These are phyloP conservation scores for Amphiprion ocellaris DNA, from an alignment of 2,113 vertebrate genomes.

Conservation along the genomic window DNA sequence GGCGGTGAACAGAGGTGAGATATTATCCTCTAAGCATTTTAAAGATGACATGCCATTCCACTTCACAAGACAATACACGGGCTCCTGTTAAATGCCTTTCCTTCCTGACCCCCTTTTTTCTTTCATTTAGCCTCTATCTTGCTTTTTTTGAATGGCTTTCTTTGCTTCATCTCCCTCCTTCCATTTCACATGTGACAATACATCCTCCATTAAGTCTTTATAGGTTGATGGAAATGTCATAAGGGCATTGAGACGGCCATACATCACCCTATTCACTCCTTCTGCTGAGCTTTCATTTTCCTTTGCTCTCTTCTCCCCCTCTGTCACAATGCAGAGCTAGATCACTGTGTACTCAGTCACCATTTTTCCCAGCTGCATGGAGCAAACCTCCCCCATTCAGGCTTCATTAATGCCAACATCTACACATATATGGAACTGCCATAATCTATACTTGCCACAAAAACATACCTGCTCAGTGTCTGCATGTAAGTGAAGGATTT, in stretches of 20 bases:
- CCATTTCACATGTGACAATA: conserved; percentile 63
- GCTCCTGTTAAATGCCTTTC: conserved; percentile 26
- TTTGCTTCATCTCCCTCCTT: conserved; percentile 47
- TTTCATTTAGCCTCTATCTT: conserved; percentile 40
- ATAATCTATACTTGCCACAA: conserved; percentile 37
- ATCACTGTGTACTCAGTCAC: conserved; percentile 29
- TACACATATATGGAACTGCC: conserved; percentile 25
- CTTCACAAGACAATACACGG: conserved; percentile 38
- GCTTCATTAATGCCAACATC: conserved; percentile 39
- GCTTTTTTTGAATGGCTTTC: conserved; percentile 40
- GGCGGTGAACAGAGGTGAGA: conserved; percentile 10
- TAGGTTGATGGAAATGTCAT: conserved; percentile 74
- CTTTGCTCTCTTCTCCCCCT: conserved; percentile 20
- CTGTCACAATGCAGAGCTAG: conserved; percentile 39
- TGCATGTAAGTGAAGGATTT: conserved; percentile 48
- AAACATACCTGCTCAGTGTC: conserved; percentile 18
- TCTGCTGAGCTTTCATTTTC: conserved; percentile 73
- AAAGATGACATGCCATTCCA: conserved; percentile 43
- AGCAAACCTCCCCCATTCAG: conserved; percentile 8
- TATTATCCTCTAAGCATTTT: conserved; percentile 45
- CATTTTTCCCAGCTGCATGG: conserved; percentile 11
- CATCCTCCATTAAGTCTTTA: conserved; percentile 73
- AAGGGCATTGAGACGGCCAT: conserved; percentile 66
- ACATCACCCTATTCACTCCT: conserved; percentile 69
- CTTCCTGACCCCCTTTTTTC: conserved; percentile 23